Conservation (phyloP, 2,797 vertebrate species). For the Cirrhinus molitorella region DNA sequence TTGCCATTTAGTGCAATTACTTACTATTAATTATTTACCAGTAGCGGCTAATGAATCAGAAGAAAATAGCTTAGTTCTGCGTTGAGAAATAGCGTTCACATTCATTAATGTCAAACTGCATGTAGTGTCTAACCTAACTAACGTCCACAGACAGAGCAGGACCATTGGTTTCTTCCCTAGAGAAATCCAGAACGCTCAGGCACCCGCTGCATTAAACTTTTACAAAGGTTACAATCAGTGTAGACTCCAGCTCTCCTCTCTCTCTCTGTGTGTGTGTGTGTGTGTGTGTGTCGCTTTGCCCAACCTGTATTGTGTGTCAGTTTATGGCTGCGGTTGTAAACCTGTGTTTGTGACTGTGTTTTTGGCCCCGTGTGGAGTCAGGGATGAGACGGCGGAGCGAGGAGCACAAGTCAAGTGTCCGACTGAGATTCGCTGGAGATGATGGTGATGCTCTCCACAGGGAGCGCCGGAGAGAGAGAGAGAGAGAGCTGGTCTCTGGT, state of each 20-base stretch:
- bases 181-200: not conserved
- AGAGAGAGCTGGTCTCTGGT: constrained; percentile 57
- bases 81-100: not conserved
- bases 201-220: not conserved
- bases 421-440: constrained; percentile 69
- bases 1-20: not conserved
- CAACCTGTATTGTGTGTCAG: not conserved
- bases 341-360: constrained; percentile 28
- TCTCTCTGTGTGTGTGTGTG: constrained; percentile 23
- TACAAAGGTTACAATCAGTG: constrained; percentile 15
- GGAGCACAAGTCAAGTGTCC: constrained; percentile 72
- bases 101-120: not conserved
- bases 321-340: constrained; percentile 34
- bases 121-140: not conserved
- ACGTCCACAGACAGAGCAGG: not conserved
- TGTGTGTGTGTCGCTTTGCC: constrained; percentile 16
- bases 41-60: not conserved
- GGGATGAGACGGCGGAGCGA: constrained; percentile 61
- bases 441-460: constrained; percentile 47
- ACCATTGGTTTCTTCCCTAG: not conserved
- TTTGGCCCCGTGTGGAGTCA: constrained; percentile 39
- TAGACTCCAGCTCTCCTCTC: not conserved
- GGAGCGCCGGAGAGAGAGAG: constrained; percentile 44
- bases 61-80: not conserved
- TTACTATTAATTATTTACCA: not conserved